Evolutionary conservation across 2,113 vertebrate species (phyloP).

Genomic region (Percina caprodes): DNA sequence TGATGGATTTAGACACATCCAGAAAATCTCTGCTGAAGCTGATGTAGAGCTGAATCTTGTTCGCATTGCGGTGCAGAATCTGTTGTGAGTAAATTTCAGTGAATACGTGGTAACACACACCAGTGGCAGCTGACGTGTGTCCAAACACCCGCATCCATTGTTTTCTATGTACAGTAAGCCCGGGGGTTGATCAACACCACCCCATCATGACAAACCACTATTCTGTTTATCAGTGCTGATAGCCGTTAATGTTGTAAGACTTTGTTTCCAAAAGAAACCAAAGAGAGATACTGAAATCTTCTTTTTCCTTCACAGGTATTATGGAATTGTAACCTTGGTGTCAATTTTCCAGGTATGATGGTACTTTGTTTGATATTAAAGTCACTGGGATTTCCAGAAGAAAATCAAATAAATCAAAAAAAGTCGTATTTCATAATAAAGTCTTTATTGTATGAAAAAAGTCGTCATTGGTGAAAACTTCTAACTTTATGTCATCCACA

Average conservation of each 20-base stretch:
- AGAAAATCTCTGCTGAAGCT: slow-evolving; percentile 97
- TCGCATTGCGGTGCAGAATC: slow-evolving; percentile 96
- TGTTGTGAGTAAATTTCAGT: slow-evolving; percentile 87
- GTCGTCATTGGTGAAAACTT: background rate
- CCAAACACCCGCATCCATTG: slow-evolving; percentile 11
- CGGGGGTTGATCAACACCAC: background rate
- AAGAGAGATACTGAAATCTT: background rate
- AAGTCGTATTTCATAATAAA: background rate
- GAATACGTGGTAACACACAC: slow-evolving; percentile 45
- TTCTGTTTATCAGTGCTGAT: background rate
- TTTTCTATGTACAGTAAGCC: background rate
- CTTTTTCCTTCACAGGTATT: slow-evolving; percentile 87
- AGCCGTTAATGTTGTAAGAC: background rate
- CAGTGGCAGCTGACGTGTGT: background rate
- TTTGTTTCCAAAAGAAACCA: background rate
- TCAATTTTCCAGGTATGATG: slow-evolving; percentile 94
- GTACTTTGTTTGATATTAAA: background rate
- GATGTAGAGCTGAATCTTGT: slow-evolving; percentile 98
- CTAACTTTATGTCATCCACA: background rate
- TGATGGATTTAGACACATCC: slow-evolving; percentile 95
- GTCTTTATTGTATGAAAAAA: background rate
- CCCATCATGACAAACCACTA: background rate
- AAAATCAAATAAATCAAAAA: background rate
- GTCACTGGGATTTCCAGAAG: background rate
- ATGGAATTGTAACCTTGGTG: slow-evolving; percentile 93